phyloP scores from a whole-genome alignment of 1,140 invertebrate genomes.

The Campodea augens region DNA sequence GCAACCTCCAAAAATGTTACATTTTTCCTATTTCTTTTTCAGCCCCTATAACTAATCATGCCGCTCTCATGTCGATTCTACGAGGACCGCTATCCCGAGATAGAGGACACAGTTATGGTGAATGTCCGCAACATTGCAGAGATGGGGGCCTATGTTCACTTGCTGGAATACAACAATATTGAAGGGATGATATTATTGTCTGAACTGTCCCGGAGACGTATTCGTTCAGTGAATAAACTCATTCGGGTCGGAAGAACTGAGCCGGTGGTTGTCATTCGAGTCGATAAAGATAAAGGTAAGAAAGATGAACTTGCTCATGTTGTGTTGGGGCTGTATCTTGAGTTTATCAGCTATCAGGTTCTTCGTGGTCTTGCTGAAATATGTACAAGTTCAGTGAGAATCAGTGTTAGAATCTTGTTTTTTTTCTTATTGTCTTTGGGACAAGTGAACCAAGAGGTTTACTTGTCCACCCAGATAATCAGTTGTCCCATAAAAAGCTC shows the following conservation, averaged over 20 bases:
- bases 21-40: no score
- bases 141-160: conserved; percentile 97
- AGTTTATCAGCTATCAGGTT: not conserved
- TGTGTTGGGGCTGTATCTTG: not conserved
- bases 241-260: conserved; percentile 97
- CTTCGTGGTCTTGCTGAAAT: not conserved
- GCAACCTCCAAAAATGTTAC: no score
- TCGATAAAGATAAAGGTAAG: conserved; percentile 95
- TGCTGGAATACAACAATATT: conserved; percentile 97
- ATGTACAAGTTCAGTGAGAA: no score
- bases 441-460: no score
- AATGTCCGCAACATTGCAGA: conserved; percentile 96
- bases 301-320: conserved; percentile 1
- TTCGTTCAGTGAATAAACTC: conserved; percentile 97
- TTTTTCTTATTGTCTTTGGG: no score
- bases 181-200: conserved; percentile 92
- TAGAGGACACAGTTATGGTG: conserved; percentile 99
- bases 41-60: no score
- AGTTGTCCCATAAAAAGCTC: no score
- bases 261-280: conserved; percentile 96
- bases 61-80: conserved; percentile 94
- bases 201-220: conserved; percentile 92
- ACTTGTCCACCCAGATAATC: no score
- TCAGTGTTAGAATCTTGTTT: no score
- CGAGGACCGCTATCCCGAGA: conserved; percentile 90